phyloP scores from a whole-genome alignment of 2,888 invertebrate species.

The Rhaphigaster nebulosa region DNA sequence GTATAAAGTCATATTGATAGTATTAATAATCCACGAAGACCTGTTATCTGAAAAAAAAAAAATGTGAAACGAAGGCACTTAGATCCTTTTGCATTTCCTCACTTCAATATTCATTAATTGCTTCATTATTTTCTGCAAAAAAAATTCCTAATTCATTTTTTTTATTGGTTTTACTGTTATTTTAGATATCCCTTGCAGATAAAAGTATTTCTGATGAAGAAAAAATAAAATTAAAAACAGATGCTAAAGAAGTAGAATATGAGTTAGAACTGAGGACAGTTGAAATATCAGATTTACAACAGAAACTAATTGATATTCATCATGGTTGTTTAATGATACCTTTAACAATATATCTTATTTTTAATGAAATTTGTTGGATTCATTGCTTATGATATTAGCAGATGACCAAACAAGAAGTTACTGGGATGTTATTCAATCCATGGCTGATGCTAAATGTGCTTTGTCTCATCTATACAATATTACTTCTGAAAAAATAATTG shows the following conservation, averaged over 20 bases:
- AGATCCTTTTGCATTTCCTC: too few species aligned
- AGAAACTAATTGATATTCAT: slow-evolving; percentile 84
- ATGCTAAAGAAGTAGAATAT: slow-evolving; percentile 70
- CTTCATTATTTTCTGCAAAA: too few species aligned
- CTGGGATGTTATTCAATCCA: slow-evolving; percentile 81
- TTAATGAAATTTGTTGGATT: neutral
- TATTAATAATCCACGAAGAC: too few species aligned
- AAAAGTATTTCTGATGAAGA: slow-evolving; percentile 65
- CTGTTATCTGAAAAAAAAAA: too few species aligned
- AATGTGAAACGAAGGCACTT: too few species aligned
- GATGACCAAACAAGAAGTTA: slow-evolving; percentile 36
- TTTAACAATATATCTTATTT: neutral
- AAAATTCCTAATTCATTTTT: too few species aligned
- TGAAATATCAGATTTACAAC: slow-evolving; percentile 84
- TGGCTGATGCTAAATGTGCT: slow-evolving; percentile 84
- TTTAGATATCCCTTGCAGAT: slow-evolving; percentile 59
- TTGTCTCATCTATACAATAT: slow-evolving; percentile 77
- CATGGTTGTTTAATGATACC: slow-evolving; percentile 73
- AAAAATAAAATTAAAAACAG: slow-evolving; percentile 66
- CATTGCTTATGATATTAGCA: neutral
- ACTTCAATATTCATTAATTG: too few species aligned
- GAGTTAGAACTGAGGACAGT: slow-evolving; percentile 77
- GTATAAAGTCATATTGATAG: too few species aligned
- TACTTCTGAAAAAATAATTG: slow-evolving; percentile 71
- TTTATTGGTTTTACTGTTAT: neutral